Conservation (phyloP, 2,113 vertebrate genomes). For the Monarcha castaneiventris region DNA sequence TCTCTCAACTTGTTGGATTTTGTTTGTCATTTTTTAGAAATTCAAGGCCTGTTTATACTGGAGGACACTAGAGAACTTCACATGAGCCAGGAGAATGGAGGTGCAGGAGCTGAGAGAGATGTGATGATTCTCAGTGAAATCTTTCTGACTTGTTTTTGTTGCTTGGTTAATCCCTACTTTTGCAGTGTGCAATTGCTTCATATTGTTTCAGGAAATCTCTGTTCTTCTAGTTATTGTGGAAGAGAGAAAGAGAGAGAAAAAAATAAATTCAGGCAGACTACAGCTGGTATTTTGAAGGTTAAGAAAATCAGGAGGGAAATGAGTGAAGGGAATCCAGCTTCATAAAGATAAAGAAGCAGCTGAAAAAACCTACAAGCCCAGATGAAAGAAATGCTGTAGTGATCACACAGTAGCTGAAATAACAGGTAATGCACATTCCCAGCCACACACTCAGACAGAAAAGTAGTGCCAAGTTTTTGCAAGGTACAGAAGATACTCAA, state of each 20-base stretch:
- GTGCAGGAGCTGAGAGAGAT: not conserved
- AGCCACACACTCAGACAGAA: not conserved
- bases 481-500: not conserved
- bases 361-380: not conserved
- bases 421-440: not conserved
- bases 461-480: not conserved
- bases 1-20: not conserved
- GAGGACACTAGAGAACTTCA: not conserved
- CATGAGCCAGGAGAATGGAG: not conserved
- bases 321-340: not conserved
- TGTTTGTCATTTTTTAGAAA: not conserved
- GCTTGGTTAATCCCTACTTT: not conserved
- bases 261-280: not conserved
- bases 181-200: not conserved
- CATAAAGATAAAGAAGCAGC: not conserved
- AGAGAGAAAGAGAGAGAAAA: not conserved
- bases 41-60: not conserved
- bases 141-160: not conserved
- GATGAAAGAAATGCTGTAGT: not conserved
- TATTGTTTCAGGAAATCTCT: not conserved
- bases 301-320: constrained; percentile 7
- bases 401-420: not conserved
- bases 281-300: not conserved
- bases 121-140: not conserved
- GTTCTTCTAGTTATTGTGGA: not conserved